Evolutionary conservation across 1,140 invertebrate species (phyloP).

Genomic region (Dolichoris vasculosae): DNA sequence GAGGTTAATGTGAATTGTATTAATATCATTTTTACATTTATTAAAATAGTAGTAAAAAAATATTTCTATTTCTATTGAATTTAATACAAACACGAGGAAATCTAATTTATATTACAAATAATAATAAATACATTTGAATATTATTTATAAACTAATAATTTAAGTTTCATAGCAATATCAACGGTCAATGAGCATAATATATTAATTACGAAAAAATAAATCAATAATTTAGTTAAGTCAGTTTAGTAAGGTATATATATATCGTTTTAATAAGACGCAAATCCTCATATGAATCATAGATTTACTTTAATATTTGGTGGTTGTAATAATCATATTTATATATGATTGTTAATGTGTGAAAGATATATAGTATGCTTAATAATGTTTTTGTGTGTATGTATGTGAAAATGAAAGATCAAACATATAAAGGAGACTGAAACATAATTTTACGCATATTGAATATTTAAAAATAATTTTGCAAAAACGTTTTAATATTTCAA

Average conservation of each 20-base stretch:
- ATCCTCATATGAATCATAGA: background rate
- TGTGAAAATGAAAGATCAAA: conserved; percentile 25
- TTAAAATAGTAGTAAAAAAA: no score
- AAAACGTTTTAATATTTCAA: background rate
- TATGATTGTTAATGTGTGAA: conserved; percentile 9
- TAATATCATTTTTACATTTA: no score
- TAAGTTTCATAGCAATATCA: background rate
- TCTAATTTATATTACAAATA: no score
- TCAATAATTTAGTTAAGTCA: conserved; percentile 40
- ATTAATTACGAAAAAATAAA: background rate
- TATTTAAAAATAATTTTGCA: conserved; percentile 4
- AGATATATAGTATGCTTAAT: background rate
- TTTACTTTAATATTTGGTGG: conserved; percentile 6
- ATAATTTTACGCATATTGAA: conserved; percentile 46
- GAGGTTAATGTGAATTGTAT: no score
- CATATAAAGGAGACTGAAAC: conserved; percentile 41
- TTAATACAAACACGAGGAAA: no score
- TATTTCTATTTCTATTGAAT: no score
- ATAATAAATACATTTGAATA: background rate
- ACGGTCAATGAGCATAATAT: background rate
- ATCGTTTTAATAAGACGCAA: conserved; percentile 15
- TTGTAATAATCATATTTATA: background rate
- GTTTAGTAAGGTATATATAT: conserved; percentile 51
- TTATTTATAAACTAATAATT: background rate
- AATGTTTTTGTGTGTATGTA: conserved; percentile 6